Evolutionary conservation across 2,113 vertebrate species (phyloP).

Genomic region (Osmerus mordax): DNA sequence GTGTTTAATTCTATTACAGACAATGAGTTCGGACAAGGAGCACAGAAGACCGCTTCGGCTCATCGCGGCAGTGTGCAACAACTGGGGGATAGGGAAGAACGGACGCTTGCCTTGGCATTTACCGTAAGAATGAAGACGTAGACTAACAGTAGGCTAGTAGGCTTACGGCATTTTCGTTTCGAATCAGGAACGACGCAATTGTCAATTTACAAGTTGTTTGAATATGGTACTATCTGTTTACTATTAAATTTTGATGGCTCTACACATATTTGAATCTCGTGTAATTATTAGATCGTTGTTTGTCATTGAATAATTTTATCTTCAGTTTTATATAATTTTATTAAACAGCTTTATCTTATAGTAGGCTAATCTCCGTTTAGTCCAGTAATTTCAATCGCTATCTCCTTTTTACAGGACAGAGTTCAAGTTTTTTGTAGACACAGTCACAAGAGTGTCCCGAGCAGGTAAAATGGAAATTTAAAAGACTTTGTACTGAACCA

Average conservation of each 20-base stretch:
- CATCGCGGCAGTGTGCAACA: slow-evolving; percentile 67
- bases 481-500: background rate
- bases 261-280: too few relatives aligned
- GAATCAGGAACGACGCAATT: background rate
- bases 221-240: background rate
- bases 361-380: background rate
- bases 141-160: background rate
- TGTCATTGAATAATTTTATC: background rate
- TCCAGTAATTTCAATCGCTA: background rate
- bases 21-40: slow-evolving; percentile 1
- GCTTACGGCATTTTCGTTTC: background rate
- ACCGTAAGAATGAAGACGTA: slow-evolving; percentile 69
- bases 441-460: slow-evolving; percentile 53
- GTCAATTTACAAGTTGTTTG: background rate
- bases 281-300: background rate
- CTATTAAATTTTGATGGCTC: too few relatives aligned
- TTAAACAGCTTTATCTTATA: background rate
- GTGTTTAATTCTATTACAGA: background rate
- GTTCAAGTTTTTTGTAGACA: slow-evolving; percentile 65
- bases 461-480: slow-evolving; percentile 56
- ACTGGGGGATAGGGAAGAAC: slow-evolving; percentile 71
- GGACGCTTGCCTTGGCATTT: slow-evolving; percentile 72
- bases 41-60: slow-evolving; percentile 65
- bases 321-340: too few relatives aligned
- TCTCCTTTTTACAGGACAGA: slow-evolving; percentile 58